These are phyloP conservation scores for Sebastes elongatus DNA, from an alignment of 2,797 vertebrate genomes.

Conservation along the genomic window DNA sequence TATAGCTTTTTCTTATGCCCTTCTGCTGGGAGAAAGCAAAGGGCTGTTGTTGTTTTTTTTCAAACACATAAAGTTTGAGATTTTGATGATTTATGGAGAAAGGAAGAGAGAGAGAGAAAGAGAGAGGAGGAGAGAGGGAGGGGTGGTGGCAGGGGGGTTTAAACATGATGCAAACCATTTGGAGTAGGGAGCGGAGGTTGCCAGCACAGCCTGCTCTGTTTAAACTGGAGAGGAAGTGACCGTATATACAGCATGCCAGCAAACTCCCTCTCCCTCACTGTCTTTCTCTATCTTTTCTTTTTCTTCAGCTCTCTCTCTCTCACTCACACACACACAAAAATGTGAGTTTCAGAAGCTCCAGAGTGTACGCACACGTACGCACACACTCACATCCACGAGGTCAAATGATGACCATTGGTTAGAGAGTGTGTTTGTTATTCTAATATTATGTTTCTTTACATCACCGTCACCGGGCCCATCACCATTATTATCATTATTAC, in stretches of 20 bases:
- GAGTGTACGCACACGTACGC: conserved; percentile 61
- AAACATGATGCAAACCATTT: conserved; percentile 99
- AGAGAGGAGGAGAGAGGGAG: conserved; percentile 65
- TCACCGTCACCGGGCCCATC: conserved; percentile 79
- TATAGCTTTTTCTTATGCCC: conserved; percentile 78
- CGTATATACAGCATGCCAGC: conserved; percentile 98
- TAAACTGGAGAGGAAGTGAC: conserved; percentile 99
- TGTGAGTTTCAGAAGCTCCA: conserved; percentile 55
- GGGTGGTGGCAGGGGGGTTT: conserved; percentile 88
- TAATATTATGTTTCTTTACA: conserved; percentile 88
- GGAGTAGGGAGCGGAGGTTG: conserved; percentile 92
- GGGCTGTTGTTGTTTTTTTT: conserved; percentile 53
- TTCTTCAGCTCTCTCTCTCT: conserved; percentile 38
- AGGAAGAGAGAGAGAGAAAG: conserved; percentile 78
- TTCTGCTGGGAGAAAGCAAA: conserved; percentile 64
- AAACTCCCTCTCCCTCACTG: conserved; percentile 80
- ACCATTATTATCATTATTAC: conserved; percentile 85
- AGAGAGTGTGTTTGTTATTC: conserved; percentile 87
- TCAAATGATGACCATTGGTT: conserved; percentile 82
- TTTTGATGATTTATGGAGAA: conserved; percentile 87
- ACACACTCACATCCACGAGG: conserved; percentile 76
- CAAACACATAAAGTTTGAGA: conserved; percentile 83
- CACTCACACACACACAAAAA: conserved; percentile 21
- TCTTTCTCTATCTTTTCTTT: conserved; percentile 71
- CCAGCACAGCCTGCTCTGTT: conserved; percentile 99